Evolutionary conservation across 2,113 vertebrate genomes (phyloP).

Genomic region (Tiliqua scincoides): DNA sequence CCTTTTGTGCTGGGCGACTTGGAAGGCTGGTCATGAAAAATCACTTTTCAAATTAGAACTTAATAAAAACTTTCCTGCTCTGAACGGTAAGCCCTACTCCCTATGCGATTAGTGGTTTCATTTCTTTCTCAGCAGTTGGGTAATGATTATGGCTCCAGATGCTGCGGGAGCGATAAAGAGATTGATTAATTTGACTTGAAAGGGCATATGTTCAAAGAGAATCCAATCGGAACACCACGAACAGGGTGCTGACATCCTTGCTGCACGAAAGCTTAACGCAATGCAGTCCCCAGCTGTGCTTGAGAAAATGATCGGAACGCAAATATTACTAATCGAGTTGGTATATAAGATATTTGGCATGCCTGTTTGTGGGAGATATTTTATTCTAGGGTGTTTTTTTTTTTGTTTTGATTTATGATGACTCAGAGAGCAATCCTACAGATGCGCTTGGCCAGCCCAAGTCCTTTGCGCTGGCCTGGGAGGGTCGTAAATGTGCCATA

Average conservation of each 20-base stretch:
- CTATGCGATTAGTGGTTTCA: constrained; percentile 89
- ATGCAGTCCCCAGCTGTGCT: constrained; percentile 63
- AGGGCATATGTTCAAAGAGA: constrained; percentile 86
- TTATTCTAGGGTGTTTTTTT: neutral
- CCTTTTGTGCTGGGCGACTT: constrained; percentile 57
- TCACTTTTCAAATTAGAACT: constrained; percentile 80
- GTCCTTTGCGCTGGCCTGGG: too few relatives aligned
- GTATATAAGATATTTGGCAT: constrained; percentile 20
- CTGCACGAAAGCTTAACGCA: constrained; percentile 46
- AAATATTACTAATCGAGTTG: constrained; percentile 23
- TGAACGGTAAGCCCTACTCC: constrained; percentile 75
- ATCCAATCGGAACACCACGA: constrained; percentile 72
- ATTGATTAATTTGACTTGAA: constrained; percentile 97
- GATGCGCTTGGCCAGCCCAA: too few relatives aligned
- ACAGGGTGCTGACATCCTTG: constrained; percentile 65
- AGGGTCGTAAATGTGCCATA: too few relatives aligned
- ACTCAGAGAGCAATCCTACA: too few relatives aligned
- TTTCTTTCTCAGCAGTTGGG: constrained; percentile 92
- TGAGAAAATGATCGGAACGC: constrained; percentile 12
- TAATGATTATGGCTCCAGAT: constrained; percentile 89
- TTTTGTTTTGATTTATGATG: neutral
- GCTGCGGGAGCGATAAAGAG: constrained; percentile 91
- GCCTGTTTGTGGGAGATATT: neutral
- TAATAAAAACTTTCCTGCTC: constrained; percentile 81
- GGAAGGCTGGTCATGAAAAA: constrained; percentile 73